Evolutionary conservation across 2,797 vertebrate species (phyloP).

Genomic region (Vultur gryphus): DNA sequence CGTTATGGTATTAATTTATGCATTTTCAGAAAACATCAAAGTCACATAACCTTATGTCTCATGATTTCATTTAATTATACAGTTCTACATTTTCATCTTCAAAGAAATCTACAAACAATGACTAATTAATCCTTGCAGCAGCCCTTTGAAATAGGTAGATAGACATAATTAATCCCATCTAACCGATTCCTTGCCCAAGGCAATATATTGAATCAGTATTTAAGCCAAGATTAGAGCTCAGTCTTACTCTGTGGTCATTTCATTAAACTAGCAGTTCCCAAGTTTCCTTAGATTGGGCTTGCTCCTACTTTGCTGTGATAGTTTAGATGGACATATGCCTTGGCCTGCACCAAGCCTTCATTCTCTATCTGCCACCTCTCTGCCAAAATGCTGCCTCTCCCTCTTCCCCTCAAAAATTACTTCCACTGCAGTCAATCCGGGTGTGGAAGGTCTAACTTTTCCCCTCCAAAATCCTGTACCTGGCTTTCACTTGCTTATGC

Average conservation of each 20-base stretch:
- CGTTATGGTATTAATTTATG: neutral
- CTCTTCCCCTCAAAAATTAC: neutral
- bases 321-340: neutral
- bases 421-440: neutral
- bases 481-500: neutral
- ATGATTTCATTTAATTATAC: neutral
- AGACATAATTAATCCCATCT: neutral
- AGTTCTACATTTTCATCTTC: neutral
- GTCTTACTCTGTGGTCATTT: neutral
- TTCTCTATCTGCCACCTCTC: neutral
- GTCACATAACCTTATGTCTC: neutral
- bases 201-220: neutral
- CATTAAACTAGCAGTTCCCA: neutral
- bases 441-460: neutral
- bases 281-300: neutral
- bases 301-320: neutral
- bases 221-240: neutral
- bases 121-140: neutral
- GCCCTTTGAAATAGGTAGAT: constrained; percentile 20
- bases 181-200: neutral
- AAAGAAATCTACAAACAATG: constrained; percentile 25
- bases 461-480: neutral
- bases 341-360: neutral
- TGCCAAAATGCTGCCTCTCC: neutral
- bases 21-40: neutral